Conservation (phyloP, 1,140 invertebrate genomes). For the Caenorhabditis briggsae region DNA sequence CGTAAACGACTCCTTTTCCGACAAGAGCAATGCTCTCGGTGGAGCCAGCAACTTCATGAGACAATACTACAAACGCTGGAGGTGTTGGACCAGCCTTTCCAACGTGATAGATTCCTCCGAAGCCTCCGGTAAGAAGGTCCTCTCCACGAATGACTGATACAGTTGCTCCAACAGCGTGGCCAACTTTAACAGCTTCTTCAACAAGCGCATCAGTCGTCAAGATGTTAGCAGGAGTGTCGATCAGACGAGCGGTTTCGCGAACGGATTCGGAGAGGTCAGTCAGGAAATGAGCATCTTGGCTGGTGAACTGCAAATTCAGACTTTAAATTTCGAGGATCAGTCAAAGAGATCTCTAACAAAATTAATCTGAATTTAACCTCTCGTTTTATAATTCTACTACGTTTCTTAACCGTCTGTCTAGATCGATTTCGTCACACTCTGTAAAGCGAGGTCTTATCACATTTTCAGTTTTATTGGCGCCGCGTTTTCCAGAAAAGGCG, state of each 20-base stretch:
- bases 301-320: constrained; percentile 67
- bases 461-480: neutral
- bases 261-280: constrained; percentile 67
- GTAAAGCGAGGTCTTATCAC: neutral
- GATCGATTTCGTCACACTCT: neutral
- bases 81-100: constrained; percentile 85
- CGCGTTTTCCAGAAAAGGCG: constrained; percentile 49
- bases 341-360: no score
- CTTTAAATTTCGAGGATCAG: no score
- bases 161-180: constrained; percentile 16
- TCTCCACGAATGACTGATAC: constrained; percentile 68
- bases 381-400: no score
- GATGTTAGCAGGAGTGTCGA: constrained; percentile 72
- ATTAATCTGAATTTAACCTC: no score
- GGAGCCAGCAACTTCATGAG: constrained; percentile 79
- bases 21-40: constrained; percentile 86
- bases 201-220: constrained; percentile 72
- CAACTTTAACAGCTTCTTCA: constrained; percentile 69
- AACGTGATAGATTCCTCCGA: constrained; percentile 86
- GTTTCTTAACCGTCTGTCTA: no score
- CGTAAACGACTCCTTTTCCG: constrained; percentile 92
- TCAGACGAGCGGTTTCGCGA: constrained; percentile 66
- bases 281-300: constrained; percentile 71
- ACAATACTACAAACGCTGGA: constrained; percentile 86
- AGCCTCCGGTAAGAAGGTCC: constrained; percentile 70